Conservation (phyloP, 2,888 invertebrate genomes). For the Rhaphigaster nebulosa region DNA sequence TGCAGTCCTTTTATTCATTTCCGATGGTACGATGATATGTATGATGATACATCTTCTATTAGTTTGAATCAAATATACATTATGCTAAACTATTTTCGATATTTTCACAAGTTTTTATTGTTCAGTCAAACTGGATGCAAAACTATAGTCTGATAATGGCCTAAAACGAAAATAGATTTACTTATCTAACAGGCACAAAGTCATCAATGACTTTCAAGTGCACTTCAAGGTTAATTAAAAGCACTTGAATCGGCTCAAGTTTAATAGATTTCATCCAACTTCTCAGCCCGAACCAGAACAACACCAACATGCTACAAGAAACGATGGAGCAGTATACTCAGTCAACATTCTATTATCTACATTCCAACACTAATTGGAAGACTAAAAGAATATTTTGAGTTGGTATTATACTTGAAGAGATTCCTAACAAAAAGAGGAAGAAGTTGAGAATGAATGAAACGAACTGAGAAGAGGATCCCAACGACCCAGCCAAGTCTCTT, state of each 20-base stretch:
- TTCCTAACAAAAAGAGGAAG: not conserved
- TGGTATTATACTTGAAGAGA: not conserved
- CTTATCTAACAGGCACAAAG: too few relatives aligned
- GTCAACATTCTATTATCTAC: not conserved
- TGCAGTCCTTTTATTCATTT: too few relatives aligned
- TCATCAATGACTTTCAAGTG: too few relatives aligned
- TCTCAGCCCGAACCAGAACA: not conserved
- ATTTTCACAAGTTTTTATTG: too few relatives aligned
- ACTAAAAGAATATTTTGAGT: not conserved
- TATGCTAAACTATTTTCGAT: too few relatives aligned
- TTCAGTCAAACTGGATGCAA: too few relatives aligned
- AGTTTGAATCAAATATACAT: too few relatives aligned
- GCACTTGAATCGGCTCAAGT: not conserved
- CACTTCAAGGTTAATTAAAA: not conserved
- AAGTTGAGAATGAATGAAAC: slow-evolving; percentile 14
- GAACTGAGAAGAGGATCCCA: not conserved
- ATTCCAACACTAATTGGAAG: not conserved
- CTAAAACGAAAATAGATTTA: too few relatives aligned
- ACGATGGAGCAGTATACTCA: not conserved
- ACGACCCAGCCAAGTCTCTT: not conserved
- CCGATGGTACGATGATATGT: too few relatives aligned
- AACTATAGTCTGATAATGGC: too few relatives aligned
- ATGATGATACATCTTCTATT: too few relatives aligned
- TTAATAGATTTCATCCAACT: not conserved
- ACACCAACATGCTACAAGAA: too few relatives aligned